A percentile compares a stretch with the other conserved stretches of the same genome.
These are phyloP conservation scores for Lepidonotus clava DNA, from an alignment of 2,888 invertebrate species.

Conservation along the genomic window DNA sequence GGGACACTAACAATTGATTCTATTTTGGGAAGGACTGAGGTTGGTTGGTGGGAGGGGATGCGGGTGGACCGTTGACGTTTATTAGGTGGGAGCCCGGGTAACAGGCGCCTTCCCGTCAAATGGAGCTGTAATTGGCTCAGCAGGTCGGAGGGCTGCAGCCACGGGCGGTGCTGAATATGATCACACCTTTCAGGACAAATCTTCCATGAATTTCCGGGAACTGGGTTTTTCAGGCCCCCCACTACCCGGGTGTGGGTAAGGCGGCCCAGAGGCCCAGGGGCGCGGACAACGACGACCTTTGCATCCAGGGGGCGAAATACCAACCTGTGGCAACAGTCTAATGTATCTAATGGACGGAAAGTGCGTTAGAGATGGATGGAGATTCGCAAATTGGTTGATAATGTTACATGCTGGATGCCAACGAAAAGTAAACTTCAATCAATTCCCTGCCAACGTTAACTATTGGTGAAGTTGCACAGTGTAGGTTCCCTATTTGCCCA, in stretches of 20 bases:
- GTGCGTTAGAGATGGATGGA: not conserved
- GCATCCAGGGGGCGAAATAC: not conserved
- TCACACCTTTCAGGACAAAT: not conserved
- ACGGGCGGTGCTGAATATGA: not conserved
- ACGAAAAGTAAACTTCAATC: too few species aligned
- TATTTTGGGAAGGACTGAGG: too few species aligned
- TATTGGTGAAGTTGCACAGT: too few species aligned
- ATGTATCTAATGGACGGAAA: not conserved
- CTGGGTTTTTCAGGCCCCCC: not conserved
- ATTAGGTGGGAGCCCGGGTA: too few species aligned
- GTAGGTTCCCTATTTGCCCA: too few species aligned
- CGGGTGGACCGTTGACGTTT: too few species aligned
- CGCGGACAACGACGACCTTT: not conserved
- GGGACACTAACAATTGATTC: too few species aligned
- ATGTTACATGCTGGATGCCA: not conserved
- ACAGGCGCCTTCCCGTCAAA: too few species aligned
- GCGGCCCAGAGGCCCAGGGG: not conserved
- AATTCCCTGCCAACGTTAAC: not conserved
- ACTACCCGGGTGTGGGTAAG: too few species aligned
- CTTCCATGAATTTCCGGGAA: slow-evolving; percentile 33
- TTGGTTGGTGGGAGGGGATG: too few species aligned
- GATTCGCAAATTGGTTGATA: not conserved
- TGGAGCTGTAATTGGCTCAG: slow-evolving; percentile 17
- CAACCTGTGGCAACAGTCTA: too few species aligned
- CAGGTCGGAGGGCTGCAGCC: not conserved